Base-by-base conservation (phyloP, 1,140 invertebrate species). In the Amphibalanus amphitrite region DNA sequence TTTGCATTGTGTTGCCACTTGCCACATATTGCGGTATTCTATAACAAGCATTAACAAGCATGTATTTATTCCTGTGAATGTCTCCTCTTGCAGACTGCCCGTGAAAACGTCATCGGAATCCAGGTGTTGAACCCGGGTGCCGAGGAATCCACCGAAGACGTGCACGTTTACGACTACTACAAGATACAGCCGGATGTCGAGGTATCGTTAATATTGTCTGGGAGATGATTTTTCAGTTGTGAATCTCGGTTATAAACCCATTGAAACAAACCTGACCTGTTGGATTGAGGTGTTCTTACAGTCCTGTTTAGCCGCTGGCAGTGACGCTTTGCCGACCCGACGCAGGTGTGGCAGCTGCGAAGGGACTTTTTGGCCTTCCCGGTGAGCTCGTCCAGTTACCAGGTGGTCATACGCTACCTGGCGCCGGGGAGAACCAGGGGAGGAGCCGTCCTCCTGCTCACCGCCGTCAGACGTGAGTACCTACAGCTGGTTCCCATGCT, bases 361-460 rank as follows among this genome's bases (percentile, higher is more conserved):
- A 81, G 88, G 29, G 93, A 97, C 79, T 81, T 92, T 67, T 87
- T 88, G 1, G 85, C 90, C 20, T 97, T 97, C 80, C 95, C 94
- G 0, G 87, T 89, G 0, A 87, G 91, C 0, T 93, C 90, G 72
- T 90, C 85, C 74, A 92, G 89, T 69, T 94, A 89, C 78, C 87
- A 87, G 28, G 82, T 97, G 38, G 85, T 90, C 0, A 80, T 97
- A 30, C 85, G 90, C 73, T 96, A 96, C 77, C 82, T 85, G 38
- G 92, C 91, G 78, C 93, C 93, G 17, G 76, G 76, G 0, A 85
- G 87, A 75, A 88, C 92, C 1, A 79, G 90, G 26, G 93, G 92
- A 23, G 89, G 90, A 64, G 86, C 88, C 10, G 89, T 95, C 0
- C 80, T 96, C 26, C 87, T 90, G 67, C 76, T 95, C 1, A 90